Evolutionary conservation across 92 coral and sea anemone species (phyloP).

Genomic region (Plumapathes pennacea): DNA sequence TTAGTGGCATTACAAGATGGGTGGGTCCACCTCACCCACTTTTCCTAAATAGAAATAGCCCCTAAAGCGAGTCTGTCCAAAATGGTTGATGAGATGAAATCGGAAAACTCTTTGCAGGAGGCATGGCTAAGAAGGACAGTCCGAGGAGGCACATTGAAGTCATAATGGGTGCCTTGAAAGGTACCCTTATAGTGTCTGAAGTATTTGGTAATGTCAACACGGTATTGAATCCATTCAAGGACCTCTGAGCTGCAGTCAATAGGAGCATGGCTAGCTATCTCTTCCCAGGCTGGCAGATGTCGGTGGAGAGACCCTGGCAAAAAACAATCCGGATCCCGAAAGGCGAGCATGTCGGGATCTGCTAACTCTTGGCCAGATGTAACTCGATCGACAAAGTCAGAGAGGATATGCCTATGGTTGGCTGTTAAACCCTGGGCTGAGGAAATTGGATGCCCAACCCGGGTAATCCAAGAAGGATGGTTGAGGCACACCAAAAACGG

Average conservation of each 20-base stretch:
- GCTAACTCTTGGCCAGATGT: no score
- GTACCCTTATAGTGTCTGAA: conserved; percentile 20
- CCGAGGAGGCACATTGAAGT: conserved; percentile 21
- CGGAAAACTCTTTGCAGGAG: conserved; percentile 25
- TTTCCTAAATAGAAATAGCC: no score
- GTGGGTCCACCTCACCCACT: no score
- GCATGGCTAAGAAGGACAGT: conserved; percentile 3
- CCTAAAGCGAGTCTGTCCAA: no score
- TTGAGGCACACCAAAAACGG: no score
- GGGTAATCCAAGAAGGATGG: no score
- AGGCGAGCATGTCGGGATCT: not conserved
- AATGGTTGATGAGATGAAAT: no score
- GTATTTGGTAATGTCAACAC: conserved; percentile 23
- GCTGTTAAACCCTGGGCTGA: no score
- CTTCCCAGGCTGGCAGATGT: conserved; percentile 7
- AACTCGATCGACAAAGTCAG: no score
- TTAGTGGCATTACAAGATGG: no score
- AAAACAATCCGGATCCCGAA: conserved; percentile 17
- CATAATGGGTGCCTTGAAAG: conserved; percentile 16
- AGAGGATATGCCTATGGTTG: no score
- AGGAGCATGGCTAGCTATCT: not conserved
- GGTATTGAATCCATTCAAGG: conserved; percentile 22
- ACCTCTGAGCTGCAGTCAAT: conserved; percentile 7
- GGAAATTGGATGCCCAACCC: no score
- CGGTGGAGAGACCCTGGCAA: conserved; percentile 29